Base-by-base conservation (phyloP, 2,113 vertebrate genomes). In the Balaenoptera acutorostrata region DNA sequence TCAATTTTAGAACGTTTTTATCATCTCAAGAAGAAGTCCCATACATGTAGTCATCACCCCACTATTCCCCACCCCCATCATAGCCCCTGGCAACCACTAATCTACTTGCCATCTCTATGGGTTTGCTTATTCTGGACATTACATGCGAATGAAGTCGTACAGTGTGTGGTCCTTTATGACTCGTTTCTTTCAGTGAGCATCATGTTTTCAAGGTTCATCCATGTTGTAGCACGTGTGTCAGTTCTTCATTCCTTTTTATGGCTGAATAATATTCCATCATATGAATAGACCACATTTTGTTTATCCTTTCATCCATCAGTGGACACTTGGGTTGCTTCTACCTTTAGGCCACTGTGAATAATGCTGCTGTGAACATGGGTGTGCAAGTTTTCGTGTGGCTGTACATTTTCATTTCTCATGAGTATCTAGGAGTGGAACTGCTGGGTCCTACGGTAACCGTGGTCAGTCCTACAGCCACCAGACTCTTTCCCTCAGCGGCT, bases 81-180 rank as follows among this genome's bases (percentile, higher is more conserved):
- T 1, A 52, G 33, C 64, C 21, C 33, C 83, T 55, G 14, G 41
- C 33, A 36, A 7, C 59, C 3, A 14, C 64, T 49, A 6, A 6
- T 27, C 23, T 20, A 4, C 2, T 13, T 31, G 4, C 74, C 36
- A 11, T 14, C 33, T 29, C 59, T 18, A 0, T 29, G 41, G 23
- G 13, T 41, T 21, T 31, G 17, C 2, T 12, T 8, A 7, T 12
- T 90, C 59, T 64, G 59, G 33, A 52, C 7, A 0, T 13, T 31
- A 3, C 41, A 2, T 9, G 8, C 29, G 4, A 27, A 27, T 0
- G 1, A 31, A 33, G 4, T 27, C 36, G 13, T 6, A 44, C 8
- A 2, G 6, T 0, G 0, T 0, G 8, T 0, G 21, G 55, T 27
- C n/a, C n/a, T 11, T 13, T 10, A 3, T 6, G 11, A 1, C 74